phyloP scores from a whole-genome alignment of 2,888 invertebrate species.

The Melipona bicolor region DNA sequence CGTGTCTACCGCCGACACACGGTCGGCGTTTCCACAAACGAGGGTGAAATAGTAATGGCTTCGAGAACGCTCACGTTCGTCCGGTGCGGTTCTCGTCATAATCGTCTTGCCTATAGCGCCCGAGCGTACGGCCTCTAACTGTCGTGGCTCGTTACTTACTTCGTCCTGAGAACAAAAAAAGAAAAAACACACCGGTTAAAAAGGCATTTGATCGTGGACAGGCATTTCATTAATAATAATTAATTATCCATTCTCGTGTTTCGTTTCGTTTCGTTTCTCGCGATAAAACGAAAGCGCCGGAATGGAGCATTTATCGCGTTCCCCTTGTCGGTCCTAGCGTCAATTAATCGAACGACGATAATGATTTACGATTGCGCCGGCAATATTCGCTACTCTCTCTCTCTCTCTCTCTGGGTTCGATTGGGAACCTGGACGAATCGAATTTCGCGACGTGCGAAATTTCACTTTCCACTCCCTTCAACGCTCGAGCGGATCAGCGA shows the following conservation, averaged over 20 bases:
- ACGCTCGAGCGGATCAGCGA: too few relatives aligned
- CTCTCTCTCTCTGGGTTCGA: background rate
- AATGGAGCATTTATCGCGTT: slow-evolving; percentile 32
- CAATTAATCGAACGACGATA: slow-evolving; percentile 59
- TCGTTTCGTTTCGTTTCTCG: background rate
- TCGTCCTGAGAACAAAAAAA: slow-evolving; percentile 84
- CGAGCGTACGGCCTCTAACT: slow-evolving; percentile 65
- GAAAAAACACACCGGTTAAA: slow-evolving; percentile 78
- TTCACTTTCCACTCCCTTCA: background rate
- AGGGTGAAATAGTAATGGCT: slow-evolving; percentile 48
- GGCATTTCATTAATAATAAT: slow-evolving; percentile 66
- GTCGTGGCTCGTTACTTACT: slow-evolving; percentile 82
- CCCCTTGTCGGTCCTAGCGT: slow-evolving; percentile 44
- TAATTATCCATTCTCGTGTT: slow-evolving; percentile 55
- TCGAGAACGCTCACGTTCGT: slow-evolving; percentile 79
- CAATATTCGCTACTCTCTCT: background rate
- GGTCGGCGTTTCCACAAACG: background rate
- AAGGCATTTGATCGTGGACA: slow-evolving; percentile 58
- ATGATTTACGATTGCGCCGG: slow-evolving; percentile 53
- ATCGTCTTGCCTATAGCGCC: slow-evolving; percentile 63
- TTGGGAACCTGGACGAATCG: slow-evolving; percentile 3
- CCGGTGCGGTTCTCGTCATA: slow-evolving; percentile 71
- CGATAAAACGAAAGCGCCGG: slow-evolving; percentile 26
- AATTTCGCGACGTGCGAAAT: background rate
- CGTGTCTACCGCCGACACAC: too few relatives aligned